phyloP scores from a whole-genome alignment of 2,888 invertebrate species.

The Rutpela maculata region DNA sequence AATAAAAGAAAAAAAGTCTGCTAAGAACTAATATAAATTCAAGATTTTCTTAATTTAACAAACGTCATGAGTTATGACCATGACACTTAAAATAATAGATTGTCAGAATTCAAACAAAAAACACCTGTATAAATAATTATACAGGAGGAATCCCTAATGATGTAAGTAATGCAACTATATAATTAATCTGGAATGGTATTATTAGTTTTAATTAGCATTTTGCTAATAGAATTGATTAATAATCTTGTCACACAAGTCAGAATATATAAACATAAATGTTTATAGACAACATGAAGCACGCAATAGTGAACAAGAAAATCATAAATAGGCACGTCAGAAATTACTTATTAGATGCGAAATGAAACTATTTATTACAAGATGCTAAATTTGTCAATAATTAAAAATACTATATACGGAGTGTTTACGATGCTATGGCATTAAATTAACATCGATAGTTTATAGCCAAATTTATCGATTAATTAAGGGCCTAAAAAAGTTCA shows the following conservation, averaged over 20 bases:
- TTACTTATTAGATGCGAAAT: background rate
- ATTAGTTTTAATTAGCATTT: conserved; percentile 51
- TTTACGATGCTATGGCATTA: too few species aligned
- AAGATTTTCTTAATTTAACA: too few species aligned
- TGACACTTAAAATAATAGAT: too few species aligned
- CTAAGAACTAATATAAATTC: too few species aligned
- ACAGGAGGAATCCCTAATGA: background rate
- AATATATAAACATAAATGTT: conserved; percentile 45
- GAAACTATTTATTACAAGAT: background rate
- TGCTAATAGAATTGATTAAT: conserved; percentile 44
- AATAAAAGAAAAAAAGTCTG: too few species aligned
- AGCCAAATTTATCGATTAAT: too few species aligned
- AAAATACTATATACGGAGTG: background rate
- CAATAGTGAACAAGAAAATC: conserved; percentile 1
- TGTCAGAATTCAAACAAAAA: too few species aligned
- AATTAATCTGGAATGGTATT: conserved; percentile 46
- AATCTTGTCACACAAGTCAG: conserved; percentile 48
- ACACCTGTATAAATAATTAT: background rate
- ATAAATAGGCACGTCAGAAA: background rate
- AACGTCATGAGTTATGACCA: too few species aligned
- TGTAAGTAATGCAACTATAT: conserved; percentile 7
- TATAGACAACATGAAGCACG: conserved; percentile 42
- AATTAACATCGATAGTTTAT: too few species aligned
- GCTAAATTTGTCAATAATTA: background rate
- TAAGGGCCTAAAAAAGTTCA: too few species aligned